Evolutionary conservation across 35 echinoderm and acorn worm species (phyloP), one percentile per base, ranked within the genome.

Genomic region (Apostichopus japonicus): DNA sequence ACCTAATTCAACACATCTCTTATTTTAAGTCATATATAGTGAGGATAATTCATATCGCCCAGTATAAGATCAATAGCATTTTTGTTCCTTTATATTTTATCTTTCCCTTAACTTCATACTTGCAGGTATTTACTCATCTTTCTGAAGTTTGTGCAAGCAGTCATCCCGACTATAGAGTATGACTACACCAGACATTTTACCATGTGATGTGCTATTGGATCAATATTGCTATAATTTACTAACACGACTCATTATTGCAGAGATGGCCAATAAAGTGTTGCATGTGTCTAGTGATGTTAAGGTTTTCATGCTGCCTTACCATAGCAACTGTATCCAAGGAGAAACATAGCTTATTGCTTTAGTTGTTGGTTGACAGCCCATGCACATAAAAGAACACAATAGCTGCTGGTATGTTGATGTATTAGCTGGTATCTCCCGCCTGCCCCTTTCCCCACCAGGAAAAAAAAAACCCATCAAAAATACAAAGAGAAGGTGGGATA

Each of bases 141-240:
- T 72, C 90, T 99, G 25, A 99, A 99, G 89, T 99, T 99, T 94
- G 97, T 99, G 54, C 97, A 99, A 95, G 97, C 97, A 13, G 97
- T 99, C 23, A 99, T 99, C 63, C 97, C 97, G 4, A 96, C 95
- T 8, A 96, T 99, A 86, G 97, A 99, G 86, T 99, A 99, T 77
- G 97, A 99, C 88, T 99, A 99, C 92, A 99, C 97, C 56, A 93
- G 97, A 53, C 97, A 99, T 56, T 99, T 99, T 72, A 99, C 97
- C 19, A 96, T 99, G 97, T 98, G 93, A 96, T 71, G 5, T 79
- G 79, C 8, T 17, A 23, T 23, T 21, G 71, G 71, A 23, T 75
- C 6, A 75, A 9, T 17, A 9, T 24, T 44, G 77, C 77, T 17
- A 23, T 8, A 78, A 8, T 17, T 78, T 44, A 44, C 2, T 44